Percentiles rank a stretch among this genome's conserved stretches.
phyloP scores from a whole-genome alignment of 2,797 vertebrate species.

The Gallirallus australis region DNA sequence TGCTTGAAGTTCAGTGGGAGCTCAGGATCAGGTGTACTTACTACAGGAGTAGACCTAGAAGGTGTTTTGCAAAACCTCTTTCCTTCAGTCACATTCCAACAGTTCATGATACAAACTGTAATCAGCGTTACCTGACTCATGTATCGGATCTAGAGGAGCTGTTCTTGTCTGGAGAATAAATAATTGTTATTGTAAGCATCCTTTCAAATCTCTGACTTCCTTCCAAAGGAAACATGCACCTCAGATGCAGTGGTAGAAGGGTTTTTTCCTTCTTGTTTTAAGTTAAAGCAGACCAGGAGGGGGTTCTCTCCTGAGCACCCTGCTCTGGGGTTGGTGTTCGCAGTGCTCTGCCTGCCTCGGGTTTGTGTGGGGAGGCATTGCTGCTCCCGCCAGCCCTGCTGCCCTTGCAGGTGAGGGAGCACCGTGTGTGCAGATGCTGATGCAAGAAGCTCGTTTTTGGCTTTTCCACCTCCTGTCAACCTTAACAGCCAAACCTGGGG shows the following conservation, averaged over 20 bases:
- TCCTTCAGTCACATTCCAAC: neutral
- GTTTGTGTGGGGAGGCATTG: neutral
- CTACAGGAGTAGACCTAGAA: neutral
- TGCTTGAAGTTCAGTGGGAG: neutral
- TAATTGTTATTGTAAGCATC: constrained; percentile 35
- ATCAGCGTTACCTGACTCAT: neutral
- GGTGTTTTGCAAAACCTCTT: neutral
- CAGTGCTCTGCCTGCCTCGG: neutral
- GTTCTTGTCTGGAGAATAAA: neutral
- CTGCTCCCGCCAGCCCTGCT: neutral
- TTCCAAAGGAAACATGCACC: constrained; percentile 6
- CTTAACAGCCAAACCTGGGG: neutral
- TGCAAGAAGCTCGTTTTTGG: neutral
- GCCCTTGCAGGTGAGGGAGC: neutral
- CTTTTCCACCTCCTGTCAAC: neutral
- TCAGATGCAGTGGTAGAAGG: neutral
- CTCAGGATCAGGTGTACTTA: neutral
- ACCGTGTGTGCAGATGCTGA: neutral
- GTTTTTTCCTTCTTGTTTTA: neutral
- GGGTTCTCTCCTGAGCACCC: neutral
- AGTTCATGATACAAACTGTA: neutral
- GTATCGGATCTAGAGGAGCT: neutral
- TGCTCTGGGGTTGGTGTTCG: rapidly evolving
- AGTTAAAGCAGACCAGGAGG: neutral
- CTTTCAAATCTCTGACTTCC: constrained; percentile 20